A percentile compares a stretch with the other conserved stretches of the same genome.
These are phyloP conservation scores for Volucella inanis DNA, from an alignment of 2,888 invertebrate genomes.

Conservation along the genomic window DNA sequence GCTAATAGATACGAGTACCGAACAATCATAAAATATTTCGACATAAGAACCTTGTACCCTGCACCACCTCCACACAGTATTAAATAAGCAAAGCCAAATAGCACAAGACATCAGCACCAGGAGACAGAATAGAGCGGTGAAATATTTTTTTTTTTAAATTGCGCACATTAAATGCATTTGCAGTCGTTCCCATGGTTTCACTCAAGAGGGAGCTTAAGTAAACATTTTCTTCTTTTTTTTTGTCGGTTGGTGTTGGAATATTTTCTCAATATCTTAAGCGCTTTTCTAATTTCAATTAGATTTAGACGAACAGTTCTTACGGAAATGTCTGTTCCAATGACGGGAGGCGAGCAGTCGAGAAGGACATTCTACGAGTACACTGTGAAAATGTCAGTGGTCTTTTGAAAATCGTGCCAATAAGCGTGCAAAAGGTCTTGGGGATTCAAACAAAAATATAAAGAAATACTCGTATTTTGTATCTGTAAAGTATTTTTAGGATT, in stretches of 20 bases:
- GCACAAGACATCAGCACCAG: slow-evolving; percentile 8
- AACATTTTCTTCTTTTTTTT: slow-evolving; percentile 4
- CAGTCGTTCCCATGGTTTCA: slow-evolving; percentile 52
- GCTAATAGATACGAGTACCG: slow-evolving; percentile 45
- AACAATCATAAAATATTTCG: slow-evolving; percentile 40
- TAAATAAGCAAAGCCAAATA: neutral
- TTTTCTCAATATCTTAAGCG: slow-evolving; percentile 68
- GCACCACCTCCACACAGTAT: neutral
- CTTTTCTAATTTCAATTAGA: slow-evolving; percentile 74
- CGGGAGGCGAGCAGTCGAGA: neutral
- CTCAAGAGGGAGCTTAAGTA: slow-evolving; percentile 3
- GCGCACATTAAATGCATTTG: slow-evolving; percentile 54
- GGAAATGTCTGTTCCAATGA: slow-evolving; percentile 57
- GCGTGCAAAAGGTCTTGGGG: slow-evolving; percentile 50
- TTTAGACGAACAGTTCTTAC: slow-evolving; percentile 61
- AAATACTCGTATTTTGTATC: slow-evolving; percentile 15
- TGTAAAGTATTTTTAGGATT: slow-evolving; percentile 65
- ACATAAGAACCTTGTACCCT: slow-evolving; percentile 24
- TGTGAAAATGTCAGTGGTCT: slow-evolving; percentile 69
- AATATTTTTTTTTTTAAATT: slow-evolving; percentile 10
- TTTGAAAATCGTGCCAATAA: slow-evolving; percentile 66
- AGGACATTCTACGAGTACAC: slow-evolving; percentile 36
- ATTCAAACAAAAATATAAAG: slow-evolving; percentile 11
- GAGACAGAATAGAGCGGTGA: slow-evolving; percentile 25
- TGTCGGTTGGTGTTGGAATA: slow-evolving; percentile 10